These are phyloP conservation scores for Vombatus ursinus DNA, from an alignment of 2,113 vertebrate species.

Conservation along the genomic window DNA sequence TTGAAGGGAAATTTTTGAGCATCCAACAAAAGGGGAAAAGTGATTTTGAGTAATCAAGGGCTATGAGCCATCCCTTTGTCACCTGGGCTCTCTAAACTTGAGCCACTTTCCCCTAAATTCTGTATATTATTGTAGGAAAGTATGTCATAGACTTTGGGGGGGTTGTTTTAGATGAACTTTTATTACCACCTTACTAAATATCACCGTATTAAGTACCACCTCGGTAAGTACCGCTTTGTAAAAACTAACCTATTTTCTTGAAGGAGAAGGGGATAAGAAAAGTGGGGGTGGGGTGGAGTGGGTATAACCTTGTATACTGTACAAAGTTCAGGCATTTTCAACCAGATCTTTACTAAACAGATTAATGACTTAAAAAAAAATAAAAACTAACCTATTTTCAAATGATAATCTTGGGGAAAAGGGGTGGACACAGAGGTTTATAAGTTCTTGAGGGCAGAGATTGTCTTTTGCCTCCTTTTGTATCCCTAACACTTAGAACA, in stretches of 20 bases:
- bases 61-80: background rate
- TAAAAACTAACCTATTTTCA: background rate
- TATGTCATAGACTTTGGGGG: background rate
- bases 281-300: too few species aligned
- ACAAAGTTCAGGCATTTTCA: conserved; percentile 91
- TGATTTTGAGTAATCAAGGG: background rate
- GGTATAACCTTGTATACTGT: conserved; percentile 89
- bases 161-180: background rate
- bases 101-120: background rate
- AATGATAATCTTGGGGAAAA: background rate
- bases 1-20: too few species aligned
- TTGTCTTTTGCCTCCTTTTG: background rate
- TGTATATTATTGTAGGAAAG: background rate
- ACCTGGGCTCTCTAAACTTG: background rate
- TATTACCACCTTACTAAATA: too few species aligned
- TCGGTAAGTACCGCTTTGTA: background rate
- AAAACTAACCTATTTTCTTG: background rate
- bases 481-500: background rate
- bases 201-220: too few species aligned
- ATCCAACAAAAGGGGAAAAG: too few species aligned
- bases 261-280: too few species aligned
- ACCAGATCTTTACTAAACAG: conserved; percentile 86
- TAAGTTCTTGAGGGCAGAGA: background rate
- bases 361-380: conserved; percentile 79
- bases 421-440: background rate